Evolutionary conservation across 2,888 invertebrate genomes (phyloP).

Genomic region (Pogonocherus hispidulus): DNA sequence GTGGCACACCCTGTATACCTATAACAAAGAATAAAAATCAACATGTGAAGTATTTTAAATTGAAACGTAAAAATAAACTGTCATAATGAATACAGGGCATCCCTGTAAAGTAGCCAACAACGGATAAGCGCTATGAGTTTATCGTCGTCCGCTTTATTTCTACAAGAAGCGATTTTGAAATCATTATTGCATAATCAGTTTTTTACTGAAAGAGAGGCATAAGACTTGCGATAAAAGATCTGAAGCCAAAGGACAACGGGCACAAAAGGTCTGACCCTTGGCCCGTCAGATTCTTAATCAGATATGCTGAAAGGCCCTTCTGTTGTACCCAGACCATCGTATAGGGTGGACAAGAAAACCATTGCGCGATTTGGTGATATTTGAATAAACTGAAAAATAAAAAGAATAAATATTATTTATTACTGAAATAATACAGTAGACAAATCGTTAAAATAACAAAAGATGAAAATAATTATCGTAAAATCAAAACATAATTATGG

Average conservation of each 20-base stretch:
- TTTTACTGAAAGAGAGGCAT: slow-evolving; percentile 14
- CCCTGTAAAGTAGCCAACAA: background rate
- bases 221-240: slow-evolving; percentile 32
- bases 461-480: too few species aligned
- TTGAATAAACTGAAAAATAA: background rate
- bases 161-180: background rate
- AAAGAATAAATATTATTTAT: background rate
- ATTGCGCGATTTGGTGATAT: background rate
- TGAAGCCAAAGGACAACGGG: slow-evolving; percentile 38
- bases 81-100: too few species aligned
- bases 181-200: slow-evolving; percentile 23
- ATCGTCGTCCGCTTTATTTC: background rate
- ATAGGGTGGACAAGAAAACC: background rate
- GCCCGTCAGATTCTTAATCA: slow-evolving; percentile 59
- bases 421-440: too few species aligned
- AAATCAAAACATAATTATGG: too few species aligned
- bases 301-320: slow-evolving; percentile 54
- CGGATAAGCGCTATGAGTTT: too few species aligned
- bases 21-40: too few species aligned
- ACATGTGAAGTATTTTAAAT: too few species aligned
- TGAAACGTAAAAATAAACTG: too few species aligned
- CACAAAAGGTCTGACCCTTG: slow-evolving; percentile 60
- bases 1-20: too few species aligned
- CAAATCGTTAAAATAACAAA: too few species aligned
- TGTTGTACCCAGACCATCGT: slow-evolving; percentile 25